Evolutionary conservation across 2,888 invertebrate genomes (phyloP), one percentile per base, ranked within the genome.

Genomic region (Dryomyza anilis): DNA sequence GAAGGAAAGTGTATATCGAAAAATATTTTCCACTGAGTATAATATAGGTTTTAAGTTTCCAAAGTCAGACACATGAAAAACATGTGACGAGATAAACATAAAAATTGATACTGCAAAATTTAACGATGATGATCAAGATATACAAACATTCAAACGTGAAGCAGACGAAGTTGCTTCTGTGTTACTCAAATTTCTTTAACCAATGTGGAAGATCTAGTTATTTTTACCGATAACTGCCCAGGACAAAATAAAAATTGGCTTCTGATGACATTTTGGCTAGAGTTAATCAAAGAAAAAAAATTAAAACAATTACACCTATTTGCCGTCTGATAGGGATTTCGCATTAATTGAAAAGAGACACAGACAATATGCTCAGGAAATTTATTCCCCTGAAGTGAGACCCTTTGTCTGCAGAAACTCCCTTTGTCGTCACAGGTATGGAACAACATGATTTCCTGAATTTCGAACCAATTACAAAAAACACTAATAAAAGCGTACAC

Each of bases 21-120:
- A 55, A 53, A 56, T 65, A 64, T 67, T 64, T 64, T 61, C 61
- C 43, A 67, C 64, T 10, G 65, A 67, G 14, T 64, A 46, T 52
- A 61, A 67, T 53, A 64, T 67, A 36, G 64, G 64, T 27, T 67
- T 62, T 46, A 67, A 64, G 57, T 29, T 67, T 5, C 64, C 67
- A 19, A 64, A 64, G 55, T 67, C 61, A 16, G 64, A 67, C 25
- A 67, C 59, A 10, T 64, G 67, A 45, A 64, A 61, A 29, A 53
- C 57, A 27, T 67, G 61, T 53, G 60, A 67, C 60, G 63, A 60
- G 19, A 60, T 64, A 45, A 30, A 29, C 23, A 64, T 64, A 46
- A 57, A 64, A 25, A 30, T 60, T 21, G 29, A 66, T 55, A 39
- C 36, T 4, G 55, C 60, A 14, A 60, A 23, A 48, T 46, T 30